Percentiles rank a stretch among this genome's conserved stretches.
phyloP scores from a whole-genome alignment of 2,888 invertebrate species.

The Plusia festucae region DNA sequence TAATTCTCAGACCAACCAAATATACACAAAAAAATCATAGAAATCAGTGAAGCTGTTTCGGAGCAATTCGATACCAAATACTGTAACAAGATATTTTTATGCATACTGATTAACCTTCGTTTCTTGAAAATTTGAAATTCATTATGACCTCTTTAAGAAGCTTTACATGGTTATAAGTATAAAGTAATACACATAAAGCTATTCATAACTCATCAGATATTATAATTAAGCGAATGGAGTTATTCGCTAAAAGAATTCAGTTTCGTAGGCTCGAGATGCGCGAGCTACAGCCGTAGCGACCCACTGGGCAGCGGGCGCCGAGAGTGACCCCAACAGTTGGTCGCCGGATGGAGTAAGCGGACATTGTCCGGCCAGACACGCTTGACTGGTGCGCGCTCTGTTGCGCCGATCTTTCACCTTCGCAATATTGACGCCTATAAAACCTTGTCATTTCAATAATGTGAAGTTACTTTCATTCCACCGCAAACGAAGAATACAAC shows the following conservation, averaged over 20 bases:
- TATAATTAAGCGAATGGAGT: constrained; percentile 31
- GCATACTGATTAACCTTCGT: no score
- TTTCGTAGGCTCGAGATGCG: constrained; percentile 28
- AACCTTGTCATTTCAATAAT: constrained; percentile 87
- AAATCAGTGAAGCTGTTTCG: no score
- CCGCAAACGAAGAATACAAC: constrained; percentile 84
- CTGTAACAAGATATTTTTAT: no score
- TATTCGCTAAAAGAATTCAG: constrained; percentile 17
- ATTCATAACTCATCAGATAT: no score
- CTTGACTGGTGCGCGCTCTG: constrained; percentile 84
- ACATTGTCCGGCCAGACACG: constrained; percentile 86
- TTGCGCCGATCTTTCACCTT: constrained; percentile 88
- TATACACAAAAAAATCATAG: no score
- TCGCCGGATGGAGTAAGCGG: constrained; percentile 85
- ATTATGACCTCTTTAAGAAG: no score
- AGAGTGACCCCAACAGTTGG: constrained; percentile 70
- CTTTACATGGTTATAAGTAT: no score
- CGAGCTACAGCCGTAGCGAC: constrained; percentile 29
- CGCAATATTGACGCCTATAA: constrained; percentile 89
- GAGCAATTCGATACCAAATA: no score
- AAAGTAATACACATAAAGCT: neutral
- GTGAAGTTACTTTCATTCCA: constrained; percentile 87
- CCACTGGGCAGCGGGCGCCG: constrained; percentile 46
- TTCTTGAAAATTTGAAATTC: no score
- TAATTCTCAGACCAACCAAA: no score